These are phyloP conservation scores for Sepiola atlantica DNA, from an alignment of 2,888 invertebrate species.

Conservation along the genomic window DNA sequence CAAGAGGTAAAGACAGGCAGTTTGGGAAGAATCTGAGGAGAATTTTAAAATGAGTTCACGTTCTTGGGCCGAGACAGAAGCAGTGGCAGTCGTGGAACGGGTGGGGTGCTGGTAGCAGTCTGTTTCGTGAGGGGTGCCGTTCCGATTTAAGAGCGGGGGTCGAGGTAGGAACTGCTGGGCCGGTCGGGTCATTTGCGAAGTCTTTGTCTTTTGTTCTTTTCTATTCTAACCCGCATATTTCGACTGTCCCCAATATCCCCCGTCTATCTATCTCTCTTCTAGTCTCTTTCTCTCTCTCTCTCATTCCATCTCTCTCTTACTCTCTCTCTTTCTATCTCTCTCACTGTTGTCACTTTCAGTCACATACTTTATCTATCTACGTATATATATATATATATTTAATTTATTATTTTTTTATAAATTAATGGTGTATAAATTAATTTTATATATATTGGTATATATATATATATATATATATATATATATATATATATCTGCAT, in stretches of 20 bases:
- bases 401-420: too few species aligned
- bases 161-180: background rate
- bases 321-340: background rate
- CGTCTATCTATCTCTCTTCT: background rate
- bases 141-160: background rate
- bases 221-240: background rate
- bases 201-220: background rate
- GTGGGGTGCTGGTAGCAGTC: background rate
- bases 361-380: background rate
- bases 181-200: conserved; percentile 32
- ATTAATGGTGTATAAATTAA: too few species aligned
- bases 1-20: background rate
- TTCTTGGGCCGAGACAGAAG: background rate
- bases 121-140: background rate
- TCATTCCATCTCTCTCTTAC: background rate
- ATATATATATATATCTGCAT: background rate
- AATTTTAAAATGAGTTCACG: conserved; percentile 32
- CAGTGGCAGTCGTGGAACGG: background rate
- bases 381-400: background rate
- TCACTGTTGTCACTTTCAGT: too few species aligned
- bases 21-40: background rate
- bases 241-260: background rate
- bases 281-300: background rate
- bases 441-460: background rate
- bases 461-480: background rate